A percentile compares a stretch with the other conserved stretches of the same genome.
These are phyloP conservation scores for Leptura quadrifasciata DNA, from an alignment of 2,888 invertebrate species.

Conservation along the genomic window DNA sequence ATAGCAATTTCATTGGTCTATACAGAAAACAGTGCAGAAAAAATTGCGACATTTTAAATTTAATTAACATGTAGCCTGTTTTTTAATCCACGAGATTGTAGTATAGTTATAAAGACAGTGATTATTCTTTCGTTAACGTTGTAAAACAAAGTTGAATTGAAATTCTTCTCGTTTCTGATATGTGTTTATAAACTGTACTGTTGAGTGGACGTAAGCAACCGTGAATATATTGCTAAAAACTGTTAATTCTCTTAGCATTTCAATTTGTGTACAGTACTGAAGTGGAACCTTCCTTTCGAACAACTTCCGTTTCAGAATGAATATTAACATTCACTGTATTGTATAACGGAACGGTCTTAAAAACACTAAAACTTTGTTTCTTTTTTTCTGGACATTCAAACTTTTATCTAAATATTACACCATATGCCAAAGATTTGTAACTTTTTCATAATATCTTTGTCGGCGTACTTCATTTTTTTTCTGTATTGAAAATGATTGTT, in stretches of 20 bases:
- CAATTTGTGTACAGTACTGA: constrained; percentile 6
- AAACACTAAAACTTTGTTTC: not conserved
- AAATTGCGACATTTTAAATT: no score
- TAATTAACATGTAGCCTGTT: no score
- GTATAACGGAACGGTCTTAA: not conserved
- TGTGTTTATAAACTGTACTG: not conserved
- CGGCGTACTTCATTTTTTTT: no score
- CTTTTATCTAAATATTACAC: not conserved
- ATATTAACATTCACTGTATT: not conserved
- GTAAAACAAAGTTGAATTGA: not conserved
- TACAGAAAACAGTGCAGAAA: no score
- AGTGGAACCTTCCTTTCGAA: constrained; percentile 2
- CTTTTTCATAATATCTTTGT: no score
- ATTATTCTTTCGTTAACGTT: not conserved
- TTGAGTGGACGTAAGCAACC: not conserved
- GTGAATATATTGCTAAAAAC: not conserved
- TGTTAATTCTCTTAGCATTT: constrained; percentile 3
- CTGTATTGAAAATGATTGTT: no score
- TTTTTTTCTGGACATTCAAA: not conserved
- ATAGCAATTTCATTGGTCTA: no score
- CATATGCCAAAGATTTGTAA: not conserved
- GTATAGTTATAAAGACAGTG: not conserved
- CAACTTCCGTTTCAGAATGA: not conserved
- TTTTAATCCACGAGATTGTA: no score
- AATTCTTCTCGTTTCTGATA: not conserved